Conservation (phyloP, 2,888 invertebrate genomes). For the Yponomeuta plumbellus region DNA sequence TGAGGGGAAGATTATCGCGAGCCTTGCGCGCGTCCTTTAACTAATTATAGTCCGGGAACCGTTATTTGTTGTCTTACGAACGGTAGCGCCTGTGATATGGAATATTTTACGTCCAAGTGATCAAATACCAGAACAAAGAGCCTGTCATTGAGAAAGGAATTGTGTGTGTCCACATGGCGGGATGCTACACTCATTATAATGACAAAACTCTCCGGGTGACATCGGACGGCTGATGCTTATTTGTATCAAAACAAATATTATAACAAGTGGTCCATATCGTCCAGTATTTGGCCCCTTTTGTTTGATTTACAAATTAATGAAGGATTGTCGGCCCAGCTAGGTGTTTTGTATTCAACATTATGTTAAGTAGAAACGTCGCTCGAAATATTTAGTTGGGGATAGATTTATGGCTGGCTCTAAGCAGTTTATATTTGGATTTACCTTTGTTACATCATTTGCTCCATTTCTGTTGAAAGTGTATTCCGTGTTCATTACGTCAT, state of each 20-base stretch:
- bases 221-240: conserved; percentile 66
- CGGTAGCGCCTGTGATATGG: not conserved
- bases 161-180: conserved; percentile 50
- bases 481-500: conserved; percentile 10
- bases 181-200: conserved; percentile 61
- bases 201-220: conserved; percentile 49
- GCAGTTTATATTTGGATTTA: conserved; percentile 12
- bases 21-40: conserved; percentile 63
- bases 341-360: conserved; percentile 44
- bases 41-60: conserved; percentile 22
- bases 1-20: conserved; percentile 68
- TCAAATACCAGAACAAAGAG: conserved; percentile 39
- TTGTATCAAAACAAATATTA: conserved; percentile 72
- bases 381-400: conserved; percentile 35
- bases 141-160: conserved; percentile 18
- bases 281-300: conserved; percentile 61
- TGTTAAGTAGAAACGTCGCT: conserved; percentile 31
- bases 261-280: conserved; percentile 62
- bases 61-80: not conserved
- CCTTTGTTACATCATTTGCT: conserved; percentile 17
- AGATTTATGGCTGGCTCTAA: conserved; percentile 16
- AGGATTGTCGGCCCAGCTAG: conserved; percentile 55
- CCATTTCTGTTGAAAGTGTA: conserved; percentile 8
- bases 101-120: conserved; percentile 23
- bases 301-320: conserved; percentile 68